A percentile compares a stretch with the other conserved stretches of the same genome.
These are phyloP conservation scores for Malurus leucopterus DNA, from an alignment of 2,797 vertebrate genomes.

Conservation along the genomic window DNA sequence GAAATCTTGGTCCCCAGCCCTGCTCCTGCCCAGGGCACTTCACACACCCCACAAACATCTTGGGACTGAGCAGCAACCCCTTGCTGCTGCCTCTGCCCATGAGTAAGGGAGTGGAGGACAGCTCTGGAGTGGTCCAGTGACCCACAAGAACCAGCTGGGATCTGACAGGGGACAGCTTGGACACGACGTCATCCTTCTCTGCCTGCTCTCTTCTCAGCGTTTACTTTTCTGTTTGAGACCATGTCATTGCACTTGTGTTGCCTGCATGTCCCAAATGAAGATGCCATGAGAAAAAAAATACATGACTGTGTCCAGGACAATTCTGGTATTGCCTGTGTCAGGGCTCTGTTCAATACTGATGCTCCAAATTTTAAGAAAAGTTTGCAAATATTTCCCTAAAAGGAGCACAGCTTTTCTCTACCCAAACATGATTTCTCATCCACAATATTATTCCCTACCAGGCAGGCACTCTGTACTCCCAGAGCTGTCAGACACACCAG, in stretches of 20 bases:
- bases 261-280: accelerated
- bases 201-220: background rate
- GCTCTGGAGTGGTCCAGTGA: background rate
- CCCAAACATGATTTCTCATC: background rate
- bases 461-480: background rate
- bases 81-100: accelerated
- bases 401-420: background rate
- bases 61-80: background rate
- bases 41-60: accelerated
- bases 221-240: background rate
- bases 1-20: accelerated
- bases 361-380: background rate
- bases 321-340: background rate
- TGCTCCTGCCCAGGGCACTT: background rate
- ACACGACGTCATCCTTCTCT: accelerated
- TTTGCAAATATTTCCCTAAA: background rate
- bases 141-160: background rate
- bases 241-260: background rate
- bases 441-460: background rate
- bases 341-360: accelerated
- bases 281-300: background rate
- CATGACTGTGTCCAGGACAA: background rate
- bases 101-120: background rate
- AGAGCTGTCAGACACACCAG: background rate
- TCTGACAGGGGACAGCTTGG: background rate